These are phyloP conservation scores for Falcaria lacertinaria DNA, from an alignment of 2,888 invertebrate species.

Conservation along the genomic window DNA sequence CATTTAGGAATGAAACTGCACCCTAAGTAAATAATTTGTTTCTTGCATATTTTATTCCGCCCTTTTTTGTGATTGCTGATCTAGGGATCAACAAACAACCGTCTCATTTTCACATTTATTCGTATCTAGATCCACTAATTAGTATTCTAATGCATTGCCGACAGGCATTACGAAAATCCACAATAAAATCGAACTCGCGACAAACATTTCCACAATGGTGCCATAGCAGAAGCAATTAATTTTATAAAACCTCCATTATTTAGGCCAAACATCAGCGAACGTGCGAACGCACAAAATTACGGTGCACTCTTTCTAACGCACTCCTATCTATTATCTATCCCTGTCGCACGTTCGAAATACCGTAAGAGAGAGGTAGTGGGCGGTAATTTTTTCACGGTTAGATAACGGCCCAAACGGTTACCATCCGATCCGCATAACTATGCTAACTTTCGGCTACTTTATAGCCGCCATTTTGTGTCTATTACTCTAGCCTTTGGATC, in stretches of 20 bases:
- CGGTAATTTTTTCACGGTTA: conserved; percentile 74
- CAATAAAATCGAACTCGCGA: conserved; percentile 8
- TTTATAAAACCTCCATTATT: conserved; percentile 57
- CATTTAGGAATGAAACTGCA: too few relatives aligned
- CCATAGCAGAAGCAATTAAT: conserved; percentile 50
- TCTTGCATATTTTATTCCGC: too few relatives aligned
- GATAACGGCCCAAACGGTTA: conserved; percentile 65
- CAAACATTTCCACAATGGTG: conserved; percentile 34
- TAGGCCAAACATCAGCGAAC: conserved; percentile 43
- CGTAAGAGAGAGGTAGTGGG: conserved; percentile 66
- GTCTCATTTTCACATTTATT: too few relatives aligned
- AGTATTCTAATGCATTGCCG: too few relatives aligned
- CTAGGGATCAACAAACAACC: too few relatives aligned
- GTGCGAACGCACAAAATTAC: conserved; percentile 44
- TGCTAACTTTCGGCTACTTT: conserved; percentile 53
- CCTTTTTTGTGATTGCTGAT: too few relatives aligned
- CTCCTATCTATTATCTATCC: conserved; percentile 30
- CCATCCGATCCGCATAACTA: conserved; percentile 51
- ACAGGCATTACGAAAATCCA: background rate
- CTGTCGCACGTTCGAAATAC: conserved; percentile 70
- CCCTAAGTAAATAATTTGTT: too few relatives aligned
- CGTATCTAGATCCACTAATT: too few relatives aligned
- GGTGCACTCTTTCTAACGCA: conserved; percentile 39
- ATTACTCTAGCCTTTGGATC: too few relatives aligned
- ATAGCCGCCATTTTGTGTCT: too few relatives aligned